These are phyloP conservation scores for Antheraea pernyi DNA, from an alignment of 1,140 invertebrate species.

Conservation along the genomic window DNA sequence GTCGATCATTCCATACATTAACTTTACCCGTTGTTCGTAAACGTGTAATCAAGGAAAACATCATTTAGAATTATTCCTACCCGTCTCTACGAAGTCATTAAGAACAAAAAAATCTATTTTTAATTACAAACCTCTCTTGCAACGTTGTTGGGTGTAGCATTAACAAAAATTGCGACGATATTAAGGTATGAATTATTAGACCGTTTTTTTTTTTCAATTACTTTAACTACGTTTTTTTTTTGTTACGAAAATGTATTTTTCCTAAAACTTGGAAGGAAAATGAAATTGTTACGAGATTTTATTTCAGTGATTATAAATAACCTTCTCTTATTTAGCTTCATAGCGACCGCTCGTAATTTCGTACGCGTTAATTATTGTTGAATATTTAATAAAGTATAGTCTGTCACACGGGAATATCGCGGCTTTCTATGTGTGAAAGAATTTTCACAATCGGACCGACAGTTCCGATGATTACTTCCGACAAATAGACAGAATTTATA, in stretches of 20 bases:
- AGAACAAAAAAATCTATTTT: conserved; percentile 37
- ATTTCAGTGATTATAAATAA: neutral
- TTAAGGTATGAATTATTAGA: conserved; percentile 49
- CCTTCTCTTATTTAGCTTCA: neutral
- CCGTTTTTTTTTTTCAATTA: conserved; percentile 55
- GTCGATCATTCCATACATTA: neutral
- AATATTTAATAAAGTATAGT: too few relatives aligned
- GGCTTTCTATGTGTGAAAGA: too few relatives aligned
- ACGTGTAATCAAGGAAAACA: neutral
- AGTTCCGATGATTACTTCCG: too few relatives aligned
- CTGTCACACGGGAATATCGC: too few relatives aligned
- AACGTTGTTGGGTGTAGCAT: conserved; percentile 25
- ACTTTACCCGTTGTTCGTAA: neutral
- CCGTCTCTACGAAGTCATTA: conserved; percentile 16
- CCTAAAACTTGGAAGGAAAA: neutral
- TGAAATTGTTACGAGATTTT: neutral
- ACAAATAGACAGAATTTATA: too few relatives aligned
- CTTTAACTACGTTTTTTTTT: conserved; percentile 59
- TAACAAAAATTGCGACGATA: conserved; percentile 46
- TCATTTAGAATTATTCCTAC: neutral
- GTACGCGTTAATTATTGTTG: too few relatives aligned
- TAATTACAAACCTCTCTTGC: conserved; percentile 46
- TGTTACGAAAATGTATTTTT: neutral
- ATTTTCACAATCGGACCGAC: too few relatives aligned
- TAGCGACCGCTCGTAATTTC: neutral